Conservation (phyloP, 1,140 invertebrate genomes). For the Bilobella aurantiaca region DNA sequence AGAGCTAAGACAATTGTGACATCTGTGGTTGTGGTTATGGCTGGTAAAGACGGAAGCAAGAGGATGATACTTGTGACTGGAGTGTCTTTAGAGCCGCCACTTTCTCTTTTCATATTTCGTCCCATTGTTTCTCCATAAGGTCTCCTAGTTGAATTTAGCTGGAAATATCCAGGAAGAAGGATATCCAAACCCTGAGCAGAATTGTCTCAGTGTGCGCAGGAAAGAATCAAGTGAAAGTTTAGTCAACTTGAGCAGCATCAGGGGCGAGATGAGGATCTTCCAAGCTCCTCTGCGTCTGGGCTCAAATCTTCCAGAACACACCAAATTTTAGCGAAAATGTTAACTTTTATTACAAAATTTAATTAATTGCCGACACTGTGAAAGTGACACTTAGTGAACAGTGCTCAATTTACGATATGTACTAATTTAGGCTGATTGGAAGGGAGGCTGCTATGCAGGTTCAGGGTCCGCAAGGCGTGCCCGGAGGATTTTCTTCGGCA, state of each 20-base stretch:
- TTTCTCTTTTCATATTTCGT: neutral
- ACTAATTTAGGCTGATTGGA: neutral
- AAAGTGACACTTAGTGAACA: no score
- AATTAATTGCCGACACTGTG: no score
- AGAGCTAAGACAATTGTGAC: no score
- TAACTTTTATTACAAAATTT: no score
- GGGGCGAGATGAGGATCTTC: neutral
- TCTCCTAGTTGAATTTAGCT: neutral
- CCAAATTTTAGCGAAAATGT: no score
- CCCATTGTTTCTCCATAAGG: neutral
- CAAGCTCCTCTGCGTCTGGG: neutral
- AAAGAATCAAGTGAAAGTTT: neutral
- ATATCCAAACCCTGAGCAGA: neutral
- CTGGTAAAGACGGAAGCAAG: neutral
- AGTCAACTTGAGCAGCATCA: neutral
- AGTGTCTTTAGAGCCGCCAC: neutral
- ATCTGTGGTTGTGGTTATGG: neutral
- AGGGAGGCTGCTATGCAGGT: neutral
- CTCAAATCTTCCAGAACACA: no score
- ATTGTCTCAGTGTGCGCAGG: neutral
- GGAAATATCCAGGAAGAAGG: neutral
- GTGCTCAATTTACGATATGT: no score
- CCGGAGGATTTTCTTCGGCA: neutral
- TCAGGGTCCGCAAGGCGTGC: neutral
- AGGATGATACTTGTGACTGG: neutral